Percentiles rank a stretch among this genome's conserved stretches.
These are phyloP conservation scores for Oligia latruncula DNA, from an alignment of 2,888 invertebrate genomes.

Conservation along the genomic window DNA sequence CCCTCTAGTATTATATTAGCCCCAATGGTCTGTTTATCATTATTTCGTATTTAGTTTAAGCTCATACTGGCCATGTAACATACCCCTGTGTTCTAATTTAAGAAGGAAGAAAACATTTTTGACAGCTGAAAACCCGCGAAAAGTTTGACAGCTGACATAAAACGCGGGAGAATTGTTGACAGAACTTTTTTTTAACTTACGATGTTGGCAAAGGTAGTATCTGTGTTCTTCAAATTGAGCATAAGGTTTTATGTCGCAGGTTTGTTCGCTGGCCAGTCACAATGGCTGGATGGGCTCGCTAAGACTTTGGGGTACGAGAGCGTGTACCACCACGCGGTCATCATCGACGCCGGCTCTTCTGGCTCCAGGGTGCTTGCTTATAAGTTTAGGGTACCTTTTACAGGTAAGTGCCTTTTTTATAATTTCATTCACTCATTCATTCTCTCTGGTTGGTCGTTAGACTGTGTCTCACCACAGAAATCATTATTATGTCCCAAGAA, in stretches of 20 bases:
- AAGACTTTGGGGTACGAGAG: slow-evolving; percentile 92
- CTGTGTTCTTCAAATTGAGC: slow-evolving; percentile 33
- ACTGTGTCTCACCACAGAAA: neutral
- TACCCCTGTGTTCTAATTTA: neutral
- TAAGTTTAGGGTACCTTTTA: slow-evolving; percentile 94
- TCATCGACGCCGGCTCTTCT: slow-evolving; percentile 98
- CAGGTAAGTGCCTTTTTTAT: slow-evolving; percentile 85
- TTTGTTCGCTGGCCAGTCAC: slow-evolving; percentile 90
- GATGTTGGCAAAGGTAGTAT: slow-evolving; percentile 29
- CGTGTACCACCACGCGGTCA: slow-evolving; percentile 93
- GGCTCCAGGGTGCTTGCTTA: slow-evolving; percentile 96
- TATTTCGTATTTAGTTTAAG: slow-evolving; percentile 24
- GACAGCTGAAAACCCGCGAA: slow-evolving; percentile 5
- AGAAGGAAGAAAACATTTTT: slow-evolving; percentile 1
- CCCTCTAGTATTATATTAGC: slow-evolving; percentile 17
- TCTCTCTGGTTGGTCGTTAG: neutral
- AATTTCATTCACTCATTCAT: neutral
- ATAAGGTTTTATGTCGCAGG: slow-evolving; percentile 76
- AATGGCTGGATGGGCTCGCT: slow-evolving; percentile 93
- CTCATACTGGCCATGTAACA: slow-evolving; percentile 6
- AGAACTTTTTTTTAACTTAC: slow-evolving; percentile 13
- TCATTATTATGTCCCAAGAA: neutral
- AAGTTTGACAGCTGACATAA: neutral
- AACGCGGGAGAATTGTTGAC: slow-evolving; percentile 26
- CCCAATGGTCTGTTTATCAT: slow-evolving; percentile 5